phyloP scores from a whole-genome alignment of 2,888 invertebrate genomes.

The Folsomia manolachei region DNA sequence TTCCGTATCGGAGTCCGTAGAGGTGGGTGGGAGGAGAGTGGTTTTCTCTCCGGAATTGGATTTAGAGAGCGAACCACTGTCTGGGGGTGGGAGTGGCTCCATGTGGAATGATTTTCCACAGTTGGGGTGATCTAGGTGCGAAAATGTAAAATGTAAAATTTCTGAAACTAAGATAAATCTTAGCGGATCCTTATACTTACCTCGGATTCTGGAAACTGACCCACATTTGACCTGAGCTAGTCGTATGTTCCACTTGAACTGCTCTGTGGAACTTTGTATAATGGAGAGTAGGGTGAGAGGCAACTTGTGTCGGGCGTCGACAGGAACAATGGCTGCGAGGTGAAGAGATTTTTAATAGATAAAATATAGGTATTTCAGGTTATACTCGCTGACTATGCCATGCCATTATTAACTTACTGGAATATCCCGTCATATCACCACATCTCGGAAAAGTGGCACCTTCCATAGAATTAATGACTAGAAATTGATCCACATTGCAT shows the following conservation, averaged over 20 bases:
- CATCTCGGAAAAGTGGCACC: constrained; percentile 54
- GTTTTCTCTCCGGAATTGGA: background rate
- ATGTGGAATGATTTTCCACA: constrained; percentile 37
- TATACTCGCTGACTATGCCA: background rate
- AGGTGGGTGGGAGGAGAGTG: constrained; percentile 7
- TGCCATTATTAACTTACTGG: constrained; percentile 51
- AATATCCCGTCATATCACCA: constrained; percentile 54
- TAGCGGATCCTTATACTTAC: constrained; percentile 16
- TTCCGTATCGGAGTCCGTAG: no score
- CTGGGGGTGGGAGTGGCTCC: background rate
- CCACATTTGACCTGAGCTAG: constrained; percentile 53
- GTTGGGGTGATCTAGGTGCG: constrained; percentile 40
- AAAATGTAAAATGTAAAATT: constrained; percentile 7
- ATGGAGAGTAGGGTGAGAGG: constrained; percentile 53
- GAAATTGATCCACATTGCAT: constrained; percentile 54
- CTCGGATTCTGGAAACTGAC: constrained; percentile 31
- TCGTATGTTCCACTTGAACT: constrained; percentile 53
- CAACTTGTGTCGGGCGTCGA: constrained; percentile 52
- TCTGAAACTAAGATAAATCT: background rate
- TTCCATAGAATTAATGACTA: constrained; percentile 54
- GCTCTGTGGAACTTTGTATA: constrained; percentile 53
- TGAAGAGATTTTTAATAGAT: background rate
- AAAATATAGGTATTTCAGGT: background rate
- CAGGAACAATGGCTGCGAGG: constrained; percentile 53
- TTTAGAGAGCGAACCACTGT: background rate